Percentiles rank a stretch among this genome's conserved stretches.
These are phyloP conservation scores for Monomorium pharaonis DNA, from an alignment of 1,140 invertebrate genomes.

Conservation along the genomic window DNA sequence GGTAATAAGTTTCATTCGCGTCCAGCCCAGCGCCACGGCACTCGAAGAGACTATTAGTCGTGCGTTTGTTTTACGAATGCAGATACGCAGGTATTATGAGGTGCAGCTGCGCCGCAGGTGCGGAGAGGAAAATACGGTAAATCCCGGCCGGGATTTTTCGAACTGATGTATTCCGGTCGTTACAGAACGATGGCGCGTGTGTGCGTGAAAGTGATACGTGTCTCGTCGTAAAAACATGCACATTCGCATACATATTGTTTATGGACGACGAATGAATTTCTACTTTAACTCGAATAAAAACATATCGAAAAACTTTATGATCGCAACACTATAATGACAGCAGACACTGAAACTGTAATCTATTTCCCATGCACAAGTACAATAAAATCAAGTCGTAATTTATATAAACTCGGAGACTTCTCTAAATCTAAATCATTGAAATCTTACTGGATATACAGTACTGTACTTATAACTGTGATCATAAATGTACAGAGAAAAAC, in stretches of 20 bases:
- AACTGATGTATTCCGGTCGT: slow-evolving; percentile 21
- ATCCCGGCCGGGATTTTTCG: slow-evolving; percentile 54
- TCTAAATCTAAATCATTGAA: too few species aligned
- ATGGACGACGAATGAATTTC: slow-evolving; percentile 5
- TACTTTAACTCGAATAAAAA: slow-evolving; percentile 23
- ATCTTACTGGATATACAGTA: too few species aligned
- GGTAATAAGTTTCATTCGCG: slow-evolving; percentile 57
- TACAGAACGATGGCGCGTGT: neutral
- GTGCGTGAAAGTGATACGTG: slow-evolving; percentile 1
- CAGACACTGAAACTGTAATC: neutral
- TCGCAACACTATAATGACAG: neutral
- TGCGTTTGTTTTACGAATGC: slow-evolving; percentile 64
- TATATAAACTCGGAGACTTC: neutral
- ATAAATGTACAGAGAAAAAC: too few species aligned
- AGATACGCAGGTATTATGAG: slow-evolving; percentile 60
- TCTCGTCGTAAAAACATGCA: neutral
- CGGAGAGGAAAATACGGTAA: slow-evolving; percentile 54
- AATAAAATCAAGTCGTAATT: neutral
- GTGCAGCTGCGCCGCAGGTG: slow-evolving; percentile 18
- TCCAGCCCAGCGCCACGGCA: slow-evolving; percentile 35
- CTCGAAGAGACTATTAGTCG: slow-evolving; percentile 56
- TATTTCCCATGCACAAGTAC: neutral
- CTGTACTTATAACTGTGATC: too few species aligned
- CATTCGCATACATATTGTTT: slow-evolving; percentile 1
- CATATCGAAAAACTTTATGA: neutral